Conservation (phyloP, 2,797 vertebrate species). For the Mastacembelus armatus region DNA sequence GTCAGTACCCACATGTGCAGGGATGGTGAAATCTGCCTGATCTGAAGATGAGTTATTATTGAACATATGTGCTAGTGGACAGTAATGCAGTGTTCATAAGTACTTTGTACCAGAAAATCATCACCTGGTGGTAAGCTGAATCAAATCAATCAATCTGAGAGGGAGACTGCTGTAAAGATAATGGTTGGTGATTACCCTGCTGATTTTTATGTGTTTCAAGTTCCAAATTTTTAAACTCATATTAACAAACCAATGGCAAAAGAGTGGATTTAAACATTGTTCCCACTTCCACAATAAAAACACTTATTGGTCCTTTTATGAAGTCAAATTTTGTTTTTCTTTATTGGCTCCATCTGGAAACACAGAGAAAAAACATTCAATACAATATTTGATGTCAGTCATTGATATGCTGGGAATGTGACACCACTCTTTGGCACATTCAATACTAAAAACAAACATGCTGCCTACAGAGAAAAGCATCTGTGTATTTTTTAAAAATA, state of each 20-base stretch:
- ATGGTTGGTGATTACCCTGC: not conserved
- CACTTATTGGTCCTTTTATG: slow-evolving; percentile 24
- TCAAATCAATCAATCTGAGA: too few relatives aligned
- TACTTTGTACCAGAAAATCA: too few relatives aligned
- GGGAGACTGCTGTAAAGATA: too few relatives aligned
- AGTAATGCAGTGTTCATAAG: too few relatives aligned
- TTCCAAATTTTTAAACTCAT: not conserved
- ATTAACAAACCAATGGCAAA: not conserved
- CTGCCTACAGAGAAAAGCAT: slow-evolving; percentile 59
- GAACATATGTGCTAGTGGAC: too few relatives aligned
- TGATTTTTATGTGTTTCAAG: not conserved
- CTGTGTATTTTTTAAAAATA: slow-evolving; percentile 45
- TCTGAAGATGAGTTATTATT: too few relatives aligned
- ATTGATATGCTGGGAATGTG: slow-evolving; percentile 50
- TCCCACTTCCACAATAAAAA: slow-evolving; percentile 26
- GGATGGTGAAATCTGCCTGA: too few relatives aligned
- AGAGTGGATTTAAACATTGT: not conserved
- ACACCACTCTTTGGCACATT: slow-evolving; percentile 73
- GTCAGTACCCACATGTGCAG: too few relatives aligned
- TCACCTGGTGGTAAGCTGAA: too few relatives aligned
- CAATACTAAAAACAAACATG: slow-evolving; percentile 79
- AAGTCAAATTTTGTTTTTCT: slow-evolving; percentile 55
- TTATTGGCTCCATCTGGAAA: slow-evolving; percentile 66
- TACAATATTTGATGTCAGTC: slow-evolving; percentile 55
- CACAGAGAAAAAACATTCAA: slow-evolving; percentile 37